phyloP scores from a whole-genome alignment of 1,140 invertebrate species.

The Papilio xuthus region DNA sequence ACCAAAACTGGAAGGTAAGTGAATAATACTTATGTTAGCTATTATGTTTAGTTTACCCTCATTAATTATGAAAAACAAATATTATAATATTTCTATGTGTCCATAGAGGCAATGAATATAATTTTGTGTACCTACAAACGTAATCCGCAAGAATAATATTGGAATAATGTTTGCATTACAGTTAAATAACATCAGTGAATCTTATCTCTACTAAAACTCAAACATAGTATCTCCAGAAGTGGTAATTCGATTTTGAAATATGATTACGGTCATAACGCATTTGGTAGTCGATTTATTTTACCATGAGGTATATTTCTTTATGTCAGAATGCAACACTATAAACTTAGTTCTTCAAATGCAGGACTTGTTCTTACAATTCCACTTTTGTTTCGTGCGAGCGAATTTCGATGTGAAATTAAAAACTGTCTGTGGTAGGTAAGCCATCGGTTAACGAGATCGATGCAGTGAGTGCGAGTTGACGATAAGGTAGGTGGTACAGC shows the following conservation, averaged over 20 bases:
- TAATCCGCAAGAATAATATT: background rate
- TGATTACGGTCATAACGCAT: background rate
- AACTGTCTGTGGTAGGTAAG: slow-evolving; percentile 65
- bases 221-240: background rate
- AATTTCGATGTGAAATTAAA: slow-evolving; percentile 48
- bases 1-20: slow-evolving; percentile 97
- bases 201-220: too few relatives aligned
- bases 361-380: background rate
- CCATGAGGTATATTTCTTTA: too few relatives aligned
- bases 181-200: too few relatives aligned
- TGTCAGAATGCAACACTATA: background rate
- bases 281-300: too few relatives aligned
- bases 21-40: background rate
- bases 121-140: background rate
- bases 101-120: too few relatives aligned
- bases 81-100: too few relatives aligned
- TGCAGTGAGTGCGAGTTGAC: slow-evolving; percentile 56
- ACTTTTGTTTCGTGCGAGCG: background rate
- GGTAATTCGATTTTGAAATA: background rate
- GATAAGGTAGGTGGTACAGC: slow-evolving; percentile 74
- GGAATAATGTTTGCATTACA: background rate
- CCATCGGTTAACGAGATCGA: slow-evolving; percentile 68
- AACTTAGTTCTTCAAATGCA: background rate
- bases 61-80: too few relatives aligned
- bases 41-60: too few relatives aligned